Percentiles rank a stretch among this genome's conserved stretches.
phyloP scores from a whole-genome alignment of 2,797 vertebrate genomes.

The Myotis planiceps region DNA sequence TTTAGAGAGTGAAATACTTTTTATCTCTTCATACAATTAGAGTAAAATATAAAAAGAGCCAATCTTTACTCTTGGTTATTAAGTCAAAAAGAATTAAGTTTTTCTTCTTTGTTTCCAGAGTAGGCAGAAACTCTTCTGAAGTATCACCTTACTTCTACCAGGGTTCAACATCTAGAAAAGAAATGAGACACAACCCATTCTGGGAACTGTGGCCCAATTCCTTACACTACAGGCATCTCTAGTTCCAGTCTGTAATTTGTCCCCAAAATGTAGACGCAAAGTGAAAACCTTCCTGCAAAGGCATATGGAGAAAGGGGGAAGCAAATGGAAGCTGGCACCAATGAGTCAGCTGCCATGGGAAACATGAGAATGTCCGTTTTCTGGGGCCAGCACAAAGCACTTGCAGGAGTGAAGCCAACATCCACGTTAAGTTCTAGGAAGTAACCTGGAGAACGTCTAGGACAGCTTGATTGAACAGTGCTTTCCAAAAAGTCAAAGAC shows the following conservation, averaged over 20 bases:
- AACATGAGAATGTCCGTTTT: not conserved
- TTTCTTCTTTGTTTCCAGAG: slow-evolving; percentile 45
- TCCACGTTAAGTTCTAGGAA: not conserved
- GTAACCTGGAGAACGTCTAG: not conserved
- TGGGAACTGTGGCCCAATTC: not conserved
- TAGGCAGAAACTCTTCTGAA: slow-evolving; percentile 50
- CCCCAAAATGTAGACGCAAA: not conserved
- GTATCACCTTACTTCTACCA: not conserved
- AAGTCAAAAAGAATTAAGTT: slow-evolving; percentile 22
- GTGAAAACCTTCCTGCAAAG: slow-evolving; percentile 37
- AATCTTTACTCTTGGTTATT: slow-evolving; percentile 31
- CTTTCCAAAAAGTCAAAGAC: slow-evolving; percentile 51
- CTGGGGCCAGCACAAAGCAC: slow-evolving; percentile 15
- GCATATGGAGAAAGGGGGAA: not conserved
- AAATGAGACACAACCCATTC: slow-evolving; percentile 24
- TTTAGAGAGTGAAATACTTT: not conserved
- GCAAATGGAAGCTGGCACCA: slow-evolving; percentile 37
- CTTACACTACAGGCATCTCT: not conserved
- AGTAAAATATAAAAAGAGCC: slow-evolving; percentile 3
- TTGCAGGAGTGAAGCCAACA: not conserved
- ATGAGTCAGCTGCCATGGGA: slow-evolving; percentile 64
- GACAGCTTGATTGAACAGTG: not conserved
- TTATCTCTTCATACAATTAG: slow-evolving; percentile 3
- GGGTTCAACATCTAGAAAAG: slow-evolving; percentile 10
- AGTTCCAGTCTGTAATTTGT: not conserved